phyloP scores from a whole-genome alignment of 1,140 invertebrate species.

The Adoxophyes honmai region DNA sequence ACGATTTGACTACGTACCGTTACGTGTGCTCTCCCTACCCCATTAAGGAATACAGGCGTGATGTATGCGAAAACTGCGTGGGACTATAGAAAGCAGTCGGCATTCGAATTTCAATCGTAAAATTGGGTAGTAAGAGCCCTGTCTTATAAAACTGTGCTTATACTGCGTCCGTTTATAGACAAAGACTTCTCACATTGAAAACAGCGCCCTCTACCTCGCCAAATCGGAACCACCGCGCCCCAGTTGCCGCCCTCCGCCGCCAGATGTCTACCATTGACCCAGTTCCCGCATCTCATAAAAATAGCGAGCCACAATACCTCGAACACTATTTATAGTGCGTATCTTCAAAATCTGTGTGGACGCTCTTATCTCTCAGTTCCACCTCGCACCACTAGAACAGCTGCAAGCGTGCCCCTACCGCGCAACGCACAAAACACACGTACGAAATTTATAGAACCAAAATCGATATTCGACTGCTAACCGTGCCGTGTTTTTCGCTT shows the following conservation, averaged over 20 bases:
- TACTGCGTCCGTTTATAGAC: too few relatives aligned
- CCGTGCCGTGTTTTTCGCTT: conserved; percentile 48
- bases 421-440: conserved; percentile 46
- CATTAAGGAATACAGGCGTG: too few relatives aligned
- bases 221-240: conserved; percentile 27
- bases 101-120: too few relatives aligned
- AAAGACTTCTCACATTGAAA: too few relatives aligned
- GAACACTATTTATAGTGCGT: conserved; percentile 71
- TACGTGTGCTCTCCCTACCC: too few relatives aligned
- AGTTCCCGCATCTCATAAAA: conserved; percentile 69
- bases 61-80: too few relatives aligned
- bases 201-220: conserved; percentile 46
- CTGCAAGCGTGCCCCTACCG: conserved; percentile 22
- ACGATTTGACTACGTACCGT: too few relatives aligned
- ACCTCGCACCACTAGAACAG: conserved; percentile 17
- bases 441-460: conserved; percentile 35
- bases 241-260: conserved; percentile 36
- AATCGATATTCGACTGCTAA: conserved; percentile 58
- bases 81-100: too few relatives aligned
- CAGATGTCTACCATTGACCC: conserved; percentile 58
- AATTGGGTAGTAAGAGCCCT: too few relatives aligned
- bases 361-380: conserved; percentile 44
- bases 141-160: too few relatives aligned
- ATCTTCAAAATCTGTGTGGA: conserved; percentile 57
- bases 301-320: conserved; percentile 73